Evolutionary conservation across 2,888 invertebrate species (phyloP), one percentile per base, ranked within the genome.

Genomic region (Allygus modestus): DNA sequence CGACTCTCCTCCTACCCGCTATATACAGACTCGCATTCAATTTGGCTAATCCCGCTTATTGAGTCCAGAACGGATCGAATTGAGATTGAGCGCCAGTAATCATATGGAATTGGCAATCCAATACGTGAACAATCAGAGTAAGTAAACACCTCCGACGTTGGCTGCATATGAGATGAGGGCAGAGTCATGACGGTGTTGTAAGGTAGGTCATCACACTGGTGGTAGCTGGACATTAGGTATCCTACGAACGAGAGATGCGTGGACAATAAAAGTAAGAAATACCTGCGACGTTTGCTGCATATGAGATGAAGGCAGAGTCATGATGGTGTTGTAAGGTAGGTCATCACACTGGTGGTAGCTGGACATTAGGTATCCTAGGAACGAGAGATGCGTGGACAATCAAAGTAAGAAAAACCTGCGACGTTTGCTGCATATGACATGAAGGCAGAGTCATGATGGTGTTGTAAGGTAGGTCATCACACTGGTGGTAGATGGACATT

Each of bases 41-140:
- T 69, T 69, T 69, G 69, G 69, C 31, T 69, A 69, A 69, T 69
- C 69, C 33, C 33, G 69, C 69, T 69, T 61, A 61, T 61, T 69
- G 5, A 58, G 58, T 58, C 58, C 58, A 58, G 58, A 51, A 58
- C 58, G 58, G 69, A 28, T 69, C 17, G 33, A 31, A 69, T 69
- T 69, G 69, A 69, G 58, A 58, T 58, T 58, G 58, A 69, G 69
- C 69, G 69, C 69, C 69, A 28, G 69, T 33, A 69, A 69, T 69
- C 69, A 69, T 28, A 69, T 26, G 33, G 31, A 15, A 69, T 69
- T 69, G 31, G 31, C 69, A 33, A 69, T 69, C 69, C 31, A 69
- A 69, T 69, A 69, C 69, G 69, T 69, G 69, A 33, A 69, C 69
- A 69, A 69, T 69, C 69, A 31, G 31, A 28, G 5, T 15, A 17